Conservation (phyloP, 2,797 vertebrate species). For the Pelodytes ibericus region DNA sequence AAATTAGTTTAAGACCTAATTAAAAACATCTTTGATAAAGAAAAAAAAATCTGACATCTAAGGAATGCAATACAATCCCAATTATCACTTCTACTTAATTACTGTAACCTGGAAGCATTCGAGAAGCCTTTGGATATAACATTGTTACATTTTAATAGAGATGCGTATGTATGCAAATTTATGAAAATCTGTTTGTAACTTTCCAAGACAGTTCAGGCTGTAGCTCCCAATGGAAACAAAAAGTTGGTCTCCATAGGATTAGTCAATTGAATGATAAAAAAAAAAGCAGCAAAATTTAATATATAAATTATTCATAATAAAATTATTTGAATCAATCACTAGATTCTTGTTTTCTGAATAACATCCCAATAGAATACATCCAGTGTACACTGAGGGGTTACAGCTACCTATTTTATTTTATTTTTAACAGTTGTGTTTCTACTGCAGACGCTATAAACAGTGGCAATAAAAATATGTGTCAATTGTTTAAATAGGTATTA, state of each 20-base stretch:
- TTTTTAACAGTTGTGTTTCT: no score
- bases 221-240: conserved; percentile 50
- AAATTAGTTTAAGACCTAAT: conserved; percentile 53
- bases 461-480: no score
- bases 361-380: conserved; percentile 10
- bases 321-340: conserved; percentile 60
- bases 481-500: no score
- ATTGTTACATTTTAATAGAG: conserved; percentile 63
- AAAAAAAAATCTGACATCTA: conserved; percentile 51
- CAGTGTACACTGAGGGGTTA: no score
- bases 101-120: conserved; percentile 63
- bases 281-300: conserved; percentile 63
- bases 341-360: conserved; percentile 29
- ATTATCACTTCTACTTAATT: conserved; percentile 62
- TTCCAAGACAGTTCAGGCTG: conserved; percentile 55
- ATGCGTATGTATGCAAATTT: conserved; percentile 57
- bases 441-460: no score
- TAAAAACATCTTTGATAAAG: conserved; percentile 54
- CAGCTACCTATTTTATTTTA: no score
- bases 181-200: conserved; percentile 58
- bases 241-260: conserved; percentile 49
- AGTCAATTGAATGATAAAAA: conserved; percentile 59
- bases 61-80: conserved; percentile 49
- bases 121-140: conserved; percentile 57
- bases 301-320: conserved; percentile 63